phyloP scores from a whole-genome alignment of 1,140 invertebrate genomes.

The Psilanteris sp. region DNA sequence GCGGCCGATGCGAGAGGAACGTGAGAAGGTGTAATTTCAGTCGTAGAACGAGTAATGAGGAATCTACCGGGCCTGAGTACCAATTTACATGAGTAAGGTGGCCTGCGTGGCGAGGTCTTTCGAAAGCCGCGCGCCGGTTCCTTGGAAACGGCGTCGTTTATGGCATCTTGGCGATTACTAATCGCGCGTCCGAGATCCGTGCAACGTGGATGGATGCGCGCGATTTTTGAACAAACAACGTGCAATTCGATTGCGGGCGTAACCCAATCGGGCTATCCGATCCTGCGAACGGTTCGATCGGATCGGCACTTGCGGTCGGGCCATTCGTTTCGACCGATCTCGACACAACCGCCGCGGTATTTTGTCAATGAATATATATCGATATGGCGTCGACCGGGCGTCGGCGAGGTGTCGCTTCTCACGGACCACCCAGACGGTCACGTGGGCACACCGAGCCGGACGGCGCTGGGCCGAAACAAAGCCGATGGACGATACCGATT shows the following conservation, averaged over 20 bases:
- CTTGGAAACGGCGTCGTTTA: conserved; percentile 49
- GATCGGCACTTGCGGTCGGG: background rate
- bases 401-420: conserved; percentile 62
- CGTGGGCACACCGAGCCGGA: conserved; percentile 57
- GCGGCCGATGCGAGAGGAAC: conserved; percentile 60
- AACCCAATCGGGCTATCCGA: background rate
- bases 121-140: conserved; percentile 43
- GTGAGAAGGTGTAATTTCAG: conserved; percentile 76
- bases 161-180: conserved; percentile 12
- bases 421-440: conserved; percentile 69
- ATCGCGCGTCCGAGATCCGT: conserved; percentile 20
- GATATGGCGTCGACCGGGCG: conserved; percentile 30
- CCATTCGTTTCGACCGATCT: background rate
- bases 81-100: conserved; percentile 68
- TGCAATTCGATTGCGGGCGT: background rate
- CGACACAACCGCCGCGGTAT: conserved; percentile 6
- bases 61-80: conserved; percentile 72
- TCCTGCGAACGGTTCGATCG: too few relatives aligned
- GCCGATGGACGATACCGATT: conserved; percentile 66
- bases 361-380: conserved; percentile 32
- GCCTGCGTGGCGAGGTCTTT: conserved; percentile 48
- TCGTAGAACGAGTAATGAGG: conserved; percentile 73
- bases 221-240: conserved; percentile 7
- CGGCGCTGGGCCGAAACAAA: conserved; percentile 58
- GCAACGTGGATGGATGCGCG: conserved; percentile 20